These are phyloP conservation scores for Camelus dromedarius DNA, from an alignment of 2,113 vertebrate genomes.

Conservation along the genomic window DNA sequence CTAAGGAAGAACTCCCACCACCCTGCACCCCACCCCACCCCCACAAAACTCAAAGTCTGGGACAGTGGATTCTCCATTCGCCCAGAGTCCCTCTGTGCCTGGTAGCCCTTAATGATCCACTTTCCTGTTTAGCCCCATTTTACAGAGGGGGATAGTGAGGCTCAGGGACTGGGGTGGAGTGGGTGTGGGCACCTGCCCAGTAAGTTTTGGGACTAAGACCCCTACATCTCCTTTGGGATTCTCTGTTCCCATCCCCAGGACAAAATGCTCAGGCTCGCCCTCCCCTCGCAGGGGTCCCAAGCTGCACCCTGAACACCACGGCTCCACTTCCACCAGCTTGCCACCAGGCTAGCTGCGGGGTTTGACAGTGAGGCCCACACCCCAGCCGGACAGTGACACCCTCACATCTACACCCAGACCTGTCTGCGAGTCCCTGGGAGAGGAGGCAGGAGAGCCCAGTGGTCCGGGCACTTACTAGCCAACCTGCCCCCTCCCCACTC, in stretches of 20 bases:
- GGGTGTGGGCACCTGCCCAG: neutral
- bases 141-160: neutral
- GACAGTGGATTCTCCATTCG: neutral
- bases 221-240: neutral
- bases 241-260: neutral
- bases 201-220: neutral
- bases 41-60: neutral
- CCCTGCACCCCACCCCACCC: neutral
- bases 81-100: neutral
- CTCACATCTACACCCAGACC: no score
- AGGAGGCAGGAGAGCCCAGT: neutral
- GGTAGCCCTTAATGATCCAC: neutral
- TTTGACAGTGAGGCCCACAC: neutral
- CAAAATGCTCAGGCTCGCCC: neutral
- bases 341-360: neutral
- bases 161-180: neutral
- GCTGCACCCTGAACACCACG: neutral
- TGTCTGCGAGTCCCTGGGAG: neutral
- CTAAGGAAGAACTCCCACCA: neutral
- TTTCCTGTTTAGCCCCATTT: neutral
- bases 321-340: neutral
- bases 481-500: fast-evolving
- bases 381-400: neutral
- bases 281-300: neutral
- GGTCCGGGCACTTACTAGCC: neutral